These are phyloP conservation scores for Adineta ricciae DNA, from an alignment of 2,888 invertebrate genomes.

Conservation along the genomic window DNA sequence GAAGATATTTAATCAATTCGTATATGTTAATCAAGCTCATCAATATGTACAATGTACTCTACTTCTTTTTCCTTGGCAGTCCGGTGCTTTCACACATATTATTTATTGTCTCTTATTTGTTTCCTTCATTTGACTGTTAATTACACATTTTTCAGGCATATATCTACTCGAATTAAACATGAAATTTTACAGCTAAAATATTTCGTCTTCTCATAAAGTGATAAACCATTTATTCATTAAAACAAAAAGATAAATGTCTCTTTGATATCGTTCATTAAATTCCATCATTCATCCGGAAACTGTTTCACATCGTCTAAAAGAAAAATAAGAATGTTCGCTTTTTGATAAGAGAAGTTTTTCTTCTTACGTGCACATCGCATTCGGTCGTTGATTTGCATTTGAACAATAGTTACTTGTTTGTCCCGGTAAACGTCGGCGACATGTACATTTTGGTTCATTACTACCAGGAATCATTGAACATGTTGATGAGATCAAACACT, in stretches of 20 bases:
- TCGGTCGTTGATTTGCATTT: background rate
- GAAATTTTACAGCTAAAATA: too few relatives aligned
- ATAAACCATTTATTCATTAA: background rate
- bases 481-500: background rate
- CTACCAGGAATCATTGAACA: background rate
- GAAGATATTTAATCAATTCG: background rate
- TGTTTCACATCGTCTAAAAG: background rate
- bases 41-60: too few relatives aligned
- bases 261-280: background rate
- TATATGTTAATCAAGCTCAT: background rate
- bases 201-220: too few relatives aligned
- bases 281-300: background rate
- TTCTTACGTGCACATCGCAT: constrained; percentile 7
- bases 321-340: background rate
- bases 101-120: too few relatives aligned
- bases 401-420: background rate
- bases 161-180: background rate
- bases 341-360: background rate
- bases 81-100: background rate
- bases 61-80: too few relatives aligned
- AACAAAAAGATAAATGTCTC: background rate
- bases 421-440: background rate
- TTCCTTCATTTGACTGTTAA: background rate
- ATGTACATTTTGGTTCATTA: background rate
- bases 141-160: background rate